Evolutionary conservation across 2,888 invertebrate genomes (phyloP).

Genomic region (Coelinius sp.): DNA sequence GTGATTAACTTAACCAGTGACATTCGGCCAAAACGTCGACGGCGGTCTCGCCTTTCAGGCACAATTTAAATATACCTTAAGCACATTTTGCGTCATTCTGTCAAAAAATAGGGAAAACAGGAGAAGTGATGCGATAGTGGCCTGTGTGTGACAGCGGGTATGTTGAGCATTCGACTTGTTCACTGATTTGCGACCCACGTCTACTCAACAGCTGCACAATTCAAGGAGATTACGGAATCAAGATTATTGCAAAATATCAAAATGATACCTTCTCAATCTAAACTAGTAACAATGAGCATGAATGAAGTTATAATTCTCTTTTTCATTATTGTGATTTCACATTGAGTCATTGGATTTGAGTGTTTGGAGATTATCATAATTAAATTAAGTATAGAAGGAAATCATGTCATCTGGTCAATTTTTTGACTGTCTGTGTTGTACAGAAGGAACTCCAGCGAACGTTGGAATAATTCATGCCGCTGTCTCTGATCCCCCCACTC

Average conservation of each 20-base stretch:
- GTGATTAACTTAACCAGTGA: constrained; percentile 37
- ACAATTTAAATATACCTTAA: constrained; percentile 69
- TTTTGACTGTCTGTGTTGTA: not conserved
- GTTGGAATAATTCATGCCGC: constrained; percentile 21
- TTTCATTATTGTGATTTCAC: not conserved
- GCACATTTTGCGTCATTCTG: constrained; percentile 67
- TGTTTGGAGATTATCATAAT: not conserved
- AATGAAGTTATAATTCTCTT: not conserved
- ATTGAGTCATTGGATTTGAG: not conserved
- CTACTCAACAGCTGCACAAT: constrained; percentile 31
- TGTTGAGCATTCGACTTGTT: constrained; percentile 16
- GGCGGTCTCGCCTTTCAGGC: constrained; percentile 49
- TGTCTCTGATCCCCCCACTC: constrained; percentile 10
- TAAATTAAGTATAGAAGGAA: not conserved
- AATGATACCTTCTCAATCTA: not conserved
- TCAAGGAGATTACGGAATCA: constrained; percentile 15
- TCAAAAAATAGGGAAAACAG: constrained; percentile 27
- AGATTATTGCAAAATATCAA: constrained; percentile 23
- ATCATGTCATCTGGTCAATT: not conserved
- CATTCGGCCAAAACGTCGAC: constrained; percentile 50
- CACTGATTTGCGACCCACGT: constrained; percentile 23
- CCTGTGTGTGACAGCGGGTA: constrained; percentile 30
- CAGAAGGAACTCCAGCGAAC: not conserved
- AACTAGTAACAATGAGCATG: not conserved
- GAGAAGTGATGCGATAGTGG: constrained; percentile 14